phyloP scores from a whole-genome alignment of 2,888 invertebrate species.

The Cataglyphis livida region DNA sequence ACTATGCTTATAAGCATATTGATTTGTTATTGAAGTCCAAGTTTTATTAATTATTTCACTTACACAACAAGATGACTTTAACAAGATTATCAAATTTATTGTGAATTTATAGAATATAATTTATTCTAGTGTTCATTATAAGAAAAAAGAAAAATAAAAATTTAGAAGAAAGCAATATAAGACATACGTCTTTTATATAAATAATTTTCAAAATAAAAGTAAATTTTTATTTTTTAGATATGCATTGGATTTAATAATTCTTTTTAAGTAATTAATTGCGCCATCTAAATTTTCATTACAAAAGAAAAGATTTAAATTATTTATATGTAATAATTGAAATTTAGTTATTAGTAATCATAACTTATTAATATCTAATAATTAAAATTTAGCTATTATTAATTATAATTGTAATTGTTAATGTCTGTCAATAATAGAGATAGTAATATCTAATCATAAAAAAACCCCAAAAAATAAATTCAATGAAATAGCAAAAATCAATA shows the following conservation, averaged over 20 bases:
- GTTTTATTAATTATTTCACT: not conserved
- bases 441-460: not conserved
- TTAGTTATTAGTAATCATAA: not conserved
- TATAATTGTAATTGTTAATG: not conserved
- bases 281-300: not conserved
- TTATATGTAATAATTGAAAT: not conserved
- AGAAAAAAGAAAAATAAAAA: not conserved
- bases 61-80: no score
- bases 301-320: not conserved
- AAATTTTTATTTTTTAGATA: not conserved
- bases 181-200: not conserved
- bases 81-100: not conserved
- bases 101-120: not conserved
- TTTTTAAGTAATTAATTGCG: not conserved
- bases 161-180: not conserved
- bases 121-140: not conserved
- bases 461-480: not conserved
- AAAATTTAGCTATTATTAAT: not conserved
- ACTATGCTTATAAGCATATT: not conserved
- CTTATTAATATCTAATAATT: not conserved
- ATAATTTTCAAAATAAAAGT: not conserved
- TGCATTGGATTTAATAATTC: not conserved
- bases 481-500: not conserved
- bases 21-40: not conserved
- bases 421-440: not conserved